Evolutionary conservation across 2,888 invertebrate species (phyloP).

Genomic region (Yponomeuta evonymella): DNA sequence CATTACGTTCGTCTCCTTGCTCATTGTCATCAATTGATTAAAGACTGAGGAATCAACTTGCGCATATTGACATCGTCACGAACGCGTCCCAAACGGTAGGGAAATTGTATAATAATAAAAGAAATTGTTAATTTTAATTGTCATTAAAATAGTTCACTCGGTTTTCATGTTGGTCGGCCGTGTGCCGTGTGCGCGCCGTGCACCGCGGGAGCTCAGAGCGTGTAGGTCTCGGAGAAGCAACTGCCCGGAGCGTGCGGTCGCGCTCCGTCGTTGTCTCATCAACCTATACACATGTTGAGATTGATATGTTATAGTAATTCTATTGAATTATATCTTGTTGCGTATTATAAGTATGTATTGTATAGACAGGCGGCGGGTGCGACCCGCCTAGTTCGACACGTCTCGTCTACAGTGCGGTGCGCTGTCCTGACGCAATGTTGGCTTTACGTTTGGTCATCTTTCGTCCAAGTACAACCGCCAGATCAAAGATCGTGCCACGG

Average conservation of each 20-base stretch:
- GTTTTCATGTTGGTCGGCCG: conserved; percentile 29
- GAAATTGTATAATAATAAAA: conserved; percentile 63
- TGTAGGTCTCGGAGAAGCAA: conserved; percentile 14
- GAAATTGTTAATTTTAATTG: conserved; percentile 39
- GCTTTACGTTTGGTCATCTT: not conserved
- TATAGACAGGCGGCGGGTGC: conserved; percentile 29
- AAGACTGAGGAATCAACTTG: conserved; percentile 75
- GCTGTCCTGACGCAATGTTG: too few relatives aligned
- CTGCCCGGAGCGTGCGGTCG: conserved; percentile 24
- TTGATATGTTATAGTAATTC: conserved; percentile 76
- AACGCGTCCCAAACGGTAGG: conserved; percentile 61
- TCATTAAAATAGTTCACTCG: conserved; percentile 50
- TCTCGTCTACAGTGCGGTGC: conserved; percentile 22
- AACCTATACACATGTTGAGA: conserved; percentile 75
- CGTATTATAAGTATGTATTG: conserved; percentile 62
- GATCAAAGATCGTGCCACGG: too few relatives aligned
- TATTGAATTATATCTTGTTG: conserved; percentile 75
- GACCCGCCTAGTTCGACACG: conserved; percentile 30
- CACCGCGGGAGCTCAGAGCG: not conserved
- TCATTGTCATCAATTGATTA: conserved; percentile 75
- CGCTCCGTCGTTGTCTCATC: conserved; percentile 60
- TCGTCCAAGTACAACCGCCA: not conserved
- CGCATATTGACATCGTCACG: conserved; percentile 73
- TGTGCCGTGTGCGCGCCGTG: not conserved
- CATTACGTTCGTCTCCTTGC: conserved; percentile 70